phyloP scores from a whole-genome alignment of 2,888 invertebrate genomes.

The Plebejus melissa region DNA sequence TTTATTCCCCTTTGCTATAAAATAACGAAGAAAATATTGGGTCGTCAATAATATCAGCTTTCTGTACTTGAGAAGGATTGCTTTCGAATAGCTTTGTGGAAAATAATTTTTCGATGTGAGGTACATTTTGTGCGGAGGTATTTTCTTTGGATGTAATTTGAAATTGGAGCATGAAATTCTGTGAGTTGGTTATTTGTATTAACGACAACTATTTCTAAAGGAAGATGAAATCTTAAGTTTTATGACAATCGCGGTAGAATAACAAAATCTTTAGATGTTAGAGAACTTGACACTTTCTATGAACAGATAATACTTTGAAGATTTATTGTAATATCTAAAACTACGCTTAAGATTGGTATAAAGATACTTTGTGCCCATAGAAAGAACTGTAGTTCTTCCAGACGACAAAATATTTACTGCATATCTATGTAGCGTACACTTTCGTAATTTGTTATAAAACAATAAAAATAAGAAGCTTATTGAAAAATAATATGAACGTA shows the following conservation, averaged over 20 bases:
- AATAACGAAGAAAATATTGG: slow-evolving; percentile 20
- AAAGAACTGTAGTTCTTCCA: no score
- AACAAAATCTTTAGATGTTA: no score
- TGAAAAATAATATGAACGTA: neutral
- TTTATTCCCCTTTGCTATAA: slow-evolving; percentile 21
- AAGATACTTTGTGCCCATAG: no score
- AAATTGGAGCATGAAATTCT: neutral
- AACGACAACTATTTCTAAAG: neutral
- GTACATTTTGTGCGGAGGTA: slow-evolving; percentile 21
- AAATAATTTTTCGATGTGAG: slow-evolving; percentile 27
- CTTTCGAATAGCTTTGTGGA: slow-evolving; percentile 22
- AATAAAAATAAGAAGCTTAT: no score
- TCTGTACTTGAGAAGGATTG: slow-evolving; percentile 21
- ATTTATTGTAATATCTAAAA: no score
- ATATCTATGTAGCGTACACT: no score
- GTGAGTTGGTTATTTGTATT: neutral
- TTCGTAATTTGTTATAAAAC: no score
- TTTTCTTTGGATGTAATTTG: slow-evolving; percentile 5
- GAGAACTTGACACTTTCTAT: no score
- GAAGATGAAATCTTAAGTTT: neutral
- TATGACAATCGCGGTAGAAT: neutral
- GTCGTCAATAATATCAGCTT: slow-evolving; percentile 29
- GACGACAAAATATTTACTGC: no score
- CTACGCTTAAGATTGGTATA: no score
- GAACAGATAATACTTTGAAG: no score